Evolutionary conservation across 2,113 vertebrate species (phyloP).

Genomic region (Tyrannus savana): DNA sequence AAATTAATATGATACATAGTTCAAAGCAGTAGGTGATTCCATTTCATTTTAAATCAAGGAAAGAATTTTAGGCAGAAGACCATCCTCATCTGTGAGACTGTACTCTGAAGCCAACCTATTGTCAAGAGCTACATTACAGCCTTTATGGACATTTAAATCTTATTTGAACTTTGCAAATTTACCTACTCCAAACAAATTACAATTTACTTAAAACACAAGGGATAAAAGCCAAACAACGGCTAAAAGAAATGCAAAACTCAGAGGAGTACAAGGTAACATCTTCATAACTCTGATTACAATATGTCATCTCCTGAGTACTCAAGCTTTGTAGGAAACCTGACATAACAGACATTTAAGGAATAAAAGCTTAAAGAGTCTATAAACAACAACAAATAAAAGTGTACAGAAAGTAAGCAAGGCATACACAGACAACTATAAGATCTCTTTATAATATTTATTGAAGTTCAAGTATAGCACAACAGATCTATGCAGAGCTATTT

Average conservation of each 20-base stretch:
- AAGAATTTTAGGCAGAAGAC: neutral
- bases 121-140: neutral
- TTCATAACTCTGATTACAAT: neutral
- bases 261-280: neutral
- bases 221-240: neutral
- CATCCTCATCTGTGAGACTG: neutral
- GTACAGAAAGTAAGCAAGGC: neutral
- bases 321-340: neutral
- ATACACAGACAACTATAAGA: neutral
- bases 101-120: neutral
- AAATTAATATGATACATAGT: neutral
- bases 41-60: neutral
- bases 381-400: neutral
- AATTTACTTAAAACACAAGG: neutral
- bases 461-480: neutral
- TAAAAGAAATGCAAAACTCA: neutral
- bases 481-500: neutral
- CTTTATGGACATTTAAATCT: neutral
- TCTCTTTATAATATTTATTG: neutral
- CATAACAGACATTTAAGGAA: neutral
- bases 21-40: neutral
- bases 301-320: neutral
- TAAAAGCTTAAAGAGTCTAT: neutral
- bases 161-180: neutral
- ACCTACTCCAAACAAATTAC: neutral